Evolutionary conservation across 2,888 invertebrate genomes (phyloP).

Genomic region (Teleogryllus oceanicus): DNA sequence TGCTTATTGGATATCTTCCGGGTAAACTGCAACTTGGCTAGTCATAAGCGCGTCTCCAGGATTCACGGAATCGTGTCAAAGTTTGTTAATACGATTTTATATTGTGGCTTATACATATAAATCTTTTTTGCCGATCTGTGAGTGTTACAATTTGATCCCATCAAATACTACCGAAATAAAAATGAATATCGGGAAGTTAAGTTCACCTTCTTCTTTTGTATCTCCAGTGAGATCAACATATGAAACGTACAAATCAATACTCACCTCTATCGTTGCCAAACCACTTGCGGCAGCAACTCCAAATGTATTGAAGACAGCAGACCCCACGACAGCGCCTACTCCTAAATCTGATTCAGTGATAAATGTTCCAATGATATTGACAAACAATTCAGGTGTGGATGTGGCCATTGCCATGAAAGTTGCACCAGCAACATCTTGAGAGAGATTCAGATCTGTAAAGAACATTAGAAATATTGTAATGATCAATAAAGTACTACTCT

Average conservation of each 20-base stretch:
- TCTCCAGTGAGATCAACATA: too few species aligned
- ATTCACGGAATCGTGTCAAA: too few species aligned
- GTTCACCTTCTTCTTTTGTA: too few species aligned
- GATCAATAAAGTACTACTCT: too few species aligned
- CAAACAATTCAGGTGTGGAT: conserved; percentile 90
- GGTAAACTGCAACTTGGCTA: too few species aligned
- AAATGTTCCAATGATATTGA: conserved; percentile 84
- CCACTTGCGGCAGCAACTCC: conserved; percentile 80
- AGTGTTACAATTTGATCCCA: too few species aligned
- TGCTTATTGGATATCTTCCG: too few species aligned
- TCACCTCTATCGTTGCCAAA: conserved; percentile 67
- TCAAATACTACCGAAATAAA: too few species aligned
- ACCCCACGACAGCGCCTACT: conserved; percentile 82
- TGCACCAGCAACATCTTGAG: conserved; percentile 88
- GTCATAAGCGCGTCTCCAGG: too few species aligned
- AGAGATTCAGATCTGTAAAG: conserved; percentile 44
- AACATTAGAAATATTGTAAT: neutral
- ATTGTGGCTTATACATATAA: neutral
- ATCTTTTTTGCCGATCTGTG: too few species aligned
- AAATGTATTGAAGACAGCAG: conserved; percentile 81
- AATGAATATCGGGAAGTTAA: too few species aligned
- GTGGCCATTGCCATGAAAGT: conserved; percentile 97
- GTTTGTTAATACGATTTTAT: neutral
- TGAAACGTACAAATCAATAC: conserved; percentile 5
- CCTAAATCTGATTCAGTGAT: conserved; percentile 80